Percentiles rank a stretch among this genome's conserved stretches.
Evolutionary conservation across 2,797 vertebrate species (phyloP).

Genomic region (Pachyuromys duprasi): DNA sequence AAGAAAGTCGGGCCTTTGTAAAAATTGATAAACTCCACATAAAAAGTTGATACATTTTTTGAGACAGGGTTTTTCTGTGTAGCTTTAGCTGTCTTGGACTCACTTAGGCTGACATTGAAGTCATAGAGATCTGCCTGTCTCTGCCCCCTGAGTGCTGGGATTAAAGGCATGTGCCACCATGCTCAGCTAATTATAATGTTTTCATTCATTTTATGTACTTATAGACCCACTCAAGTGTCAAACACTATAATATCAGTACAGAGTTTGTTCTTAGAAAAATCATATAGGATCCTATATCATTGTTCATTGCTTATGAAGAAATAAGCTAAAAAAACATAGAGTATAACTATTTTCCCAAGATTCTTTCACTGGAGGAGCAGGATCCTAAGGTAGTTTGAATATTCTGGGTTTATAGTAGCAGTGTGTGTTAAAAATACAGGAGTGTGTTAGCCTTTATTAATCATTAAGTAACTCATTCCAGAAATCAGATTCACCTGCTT

Average conservation of each 20-base stretch:
- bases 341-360: conserved; percentile 31
- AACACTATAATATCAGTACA: neutral
- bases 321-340: neutral
- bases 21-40: conserved; percentile 48
- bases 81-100: no score
- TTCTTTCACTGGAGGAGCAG: conserved; percentile 12
- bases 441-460: conserved; percentile 28
- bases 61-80: no score
- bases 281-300: neutral
- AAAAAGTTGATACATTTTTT: neutral
- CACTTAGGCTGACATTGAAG: no score
- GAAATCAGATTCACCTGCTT: neutral
- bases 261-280: neutral
- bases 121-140: no score
- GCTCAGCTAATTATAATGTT: neutral
- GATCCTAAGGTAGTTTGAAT: conserved; percentile 47
- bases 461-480: conserved; percentile 6
- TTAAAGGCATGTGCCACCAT: no score
- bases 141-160: no score
- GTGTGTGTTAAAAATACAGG: conserved; percentile 18
- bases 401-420: conserved; percentile 1
- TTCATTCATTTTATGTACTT: conserved; percentile 12
- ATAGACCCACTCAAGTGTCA: neutral
- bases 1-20: conserved; percentile 31
- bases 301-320: conserved; percentile 9